Evolutionary conservation across 2,113 vertebrate genomes (phyloP).

Genomic region (Oriolus oriolus): DNA sequence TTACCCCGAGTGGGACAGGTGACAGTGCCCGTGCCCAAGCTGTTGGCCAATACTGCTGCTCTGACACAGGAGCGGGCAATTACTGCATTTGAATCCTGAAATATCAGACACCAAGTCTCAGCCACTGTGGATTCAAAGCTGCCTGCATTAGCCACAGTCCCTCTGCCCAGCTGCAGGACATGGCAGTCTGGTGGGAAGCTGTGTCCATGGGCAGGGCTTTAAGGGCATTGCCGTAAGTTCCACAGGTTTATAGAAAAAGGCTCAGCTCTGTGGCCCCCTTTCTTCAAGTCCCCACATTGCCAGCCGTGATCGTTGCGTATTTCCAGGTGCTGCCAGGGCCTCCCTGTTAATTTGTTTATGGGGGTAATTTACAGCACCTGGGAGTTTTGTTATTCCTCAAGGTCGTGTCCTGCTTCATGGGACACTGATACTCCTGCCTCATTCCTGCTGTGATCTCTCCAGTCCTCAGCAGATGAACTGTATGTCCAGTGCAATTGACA

Average conservation of each 20-base stretch:
- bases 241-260: background rate
- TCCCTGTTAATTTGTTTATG: background rate
- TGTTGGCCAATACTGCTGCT: background rate
- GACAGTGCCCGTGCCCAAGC: background rate
- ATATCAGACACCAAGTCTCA: background rate
- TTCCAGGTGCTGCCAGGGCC: background rate
- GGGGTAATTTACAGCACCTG: background rate
- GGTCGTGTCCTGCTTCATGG: background rate
- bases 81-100: background rate
- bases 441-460: background rate
- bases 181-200: background rate
- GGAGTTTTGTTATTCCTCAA: background rate
- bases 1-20: accelerated
- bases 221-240: accelerated
- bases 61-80: background rate
- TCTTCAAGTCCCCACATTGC: background rate
- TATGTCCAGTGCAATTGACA: background rate
- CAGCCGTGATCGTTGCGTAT: accelerated
- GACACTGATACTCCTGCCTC: background rate
- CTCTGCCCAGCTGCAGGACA: background rate
- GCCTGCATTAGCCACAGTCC: accelerated
- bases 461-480: background rate
- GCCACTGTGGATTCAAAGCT: background rate
- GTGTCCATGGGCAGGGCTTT: background rate
- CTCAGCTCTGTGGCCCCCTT: background rate